These are phyloP conservation scores for Rhinolophus sinicus DNA, from an alignment of 2,113 vertebrate species.

Conservation along the genomic window DNA sequence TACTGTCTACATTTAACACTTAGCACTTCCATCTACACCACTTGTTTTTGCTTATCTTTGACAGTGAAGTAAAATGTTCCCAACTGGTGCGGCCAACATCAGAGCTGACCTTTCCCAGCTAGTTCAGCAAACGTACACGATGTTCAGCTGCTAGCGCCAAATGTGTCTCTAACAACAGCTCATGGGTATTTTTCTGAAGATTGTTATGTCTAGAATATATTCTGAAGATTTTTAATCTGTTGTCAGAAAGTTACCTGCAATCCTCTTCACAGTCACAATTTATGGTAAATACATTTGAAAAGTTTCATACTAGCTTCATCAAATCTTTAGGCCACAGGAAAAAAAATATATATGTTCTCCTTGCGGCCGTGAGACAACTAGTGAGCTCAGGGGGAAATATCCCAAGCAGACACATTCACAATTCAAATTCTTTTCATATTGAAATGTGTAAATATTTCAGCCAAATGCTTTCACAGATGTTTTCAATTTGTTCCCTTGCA, in stretches of 20 bases:
- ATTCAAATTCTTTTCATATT: not conserved
- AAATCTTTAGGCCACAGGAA: not conserved
- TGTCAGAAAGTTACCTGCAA: not conserved
- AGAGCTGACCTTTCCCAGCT: not conserved
- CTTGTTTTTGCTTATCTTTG: not conserved
- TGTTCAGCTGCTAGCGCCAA: not conserved
- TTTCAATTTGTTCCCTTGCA: not conserved
- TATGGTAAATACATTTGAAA: not conserved
- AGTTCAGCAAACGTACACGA: not conserved
- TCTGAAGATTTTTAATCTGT: not conserved
- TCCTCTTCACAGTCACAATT: not conserved
- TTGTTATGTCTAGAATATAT: not conserved
- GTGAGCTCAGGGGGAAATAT: no score
- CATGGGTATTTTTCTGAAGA: accelerated
- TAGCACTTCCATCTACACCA: accelerated
- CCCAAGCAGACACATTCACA: not conserved
- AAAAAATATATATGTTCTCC: not conserved
- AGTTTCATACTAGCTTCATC: not conserved
- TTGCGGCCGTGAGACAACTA: not conserved
- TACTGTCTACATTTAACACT: accelerated
- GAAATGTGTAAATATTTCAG: not conserved
- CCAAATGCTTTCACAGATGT: not conserved
- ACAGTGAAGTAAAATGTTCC: not conserved
- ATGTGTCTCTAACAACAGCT: not conserved
- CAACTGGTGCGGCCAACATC: accelerated